phyloP scores from a whole-genome alignment of 2,888 invertebrate genomes.

The Peribatodes rhomboidaria region DNA sequence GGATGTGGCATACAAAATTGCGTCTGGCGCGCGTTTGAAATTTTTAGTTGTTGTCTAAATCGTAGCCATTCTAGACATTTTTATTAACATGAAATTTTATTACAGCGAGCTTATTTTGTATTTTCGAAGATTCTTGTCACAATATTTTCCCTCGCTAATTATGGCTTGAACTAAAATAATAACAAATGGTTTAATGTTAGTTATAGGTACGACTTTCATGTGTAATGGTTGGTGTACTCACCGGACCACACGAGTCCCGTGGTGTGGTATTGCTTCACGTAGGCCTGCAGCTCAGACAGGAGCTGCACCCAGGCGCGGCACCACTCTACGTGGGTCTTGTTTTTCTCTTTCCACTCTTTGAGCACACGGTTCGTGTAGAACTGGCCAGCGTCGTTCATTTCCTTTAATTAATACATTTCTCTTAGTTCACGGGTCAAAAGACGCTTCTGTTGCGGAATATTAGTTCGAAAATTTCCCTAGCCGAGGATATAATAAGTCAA shows the following conservation, averaged over 20 bases:
- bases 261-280: constrained; percentile 97
- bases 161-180: no score
- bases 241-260: constrained; percentile 98
- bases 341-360: constrained; percentile 99
- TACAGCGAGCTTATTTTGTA: background rate
- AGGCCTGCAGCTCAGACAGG: constrained; percentile 94
- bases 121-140: background rate
- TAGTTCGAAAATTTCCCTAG: background rate
- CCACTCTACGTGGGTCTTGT: constrained; percentile 97
- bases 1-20: constrained; percentile 7
- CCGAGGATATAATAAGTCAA: constrained; percentile 2
- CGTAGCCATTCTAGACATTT: background rate
- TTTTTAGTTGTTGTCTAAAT: constrained; percentile 1
- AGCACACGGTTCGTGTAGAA: constrained; percentile 99
- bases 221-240: constrained; percentile 61
- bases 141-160: background rate
- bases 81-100: background rate
- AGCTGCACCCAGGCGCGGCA: constrained; percentile 96
- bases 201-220: no score
- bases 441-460: constrained; percentile 2
- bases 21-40: background rate
- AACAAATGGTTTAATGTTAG: background rate
- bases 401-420: constrained; percentile 66
- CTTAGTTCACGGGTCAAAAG: background rate
- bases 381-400: constrained; percentile 99